phyloP scores from a whole-genome alignment of 1,140 invertebrate species.

The Drosophila miranda region DNA sequence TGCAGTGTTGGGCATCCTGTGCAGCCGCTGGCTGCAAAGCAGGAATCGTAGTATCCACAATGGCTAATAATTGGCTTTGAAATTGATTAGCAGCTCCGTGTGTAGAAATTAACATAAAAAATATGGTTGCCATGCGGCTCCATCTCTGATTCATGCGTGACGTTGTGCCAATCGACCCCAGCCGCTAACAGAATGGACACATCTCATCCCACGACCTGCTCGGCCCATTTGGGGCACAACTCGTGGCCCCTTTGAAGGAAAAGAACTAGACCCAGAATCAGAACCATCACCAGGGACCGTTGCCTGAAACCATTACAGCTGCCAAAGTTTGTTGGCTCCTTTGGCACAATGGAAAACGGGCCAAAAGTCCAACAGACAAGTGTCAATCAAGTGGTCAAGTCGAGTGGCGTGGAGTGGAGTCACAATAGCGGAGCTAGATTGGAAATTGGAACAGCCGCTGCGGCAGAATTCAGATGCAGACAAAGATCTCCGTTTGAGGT shows the following conservation, averaged over 20 bases:
- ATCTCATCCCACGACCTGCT: constrained; percentile 65
- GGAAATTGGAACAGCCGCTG: constrained; percentile 28
- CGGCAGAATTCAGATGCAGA: not conserved
- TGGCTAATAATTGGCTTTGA: not conserved
- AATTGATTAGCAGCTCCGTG: not conserved
- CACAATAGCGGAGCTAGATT: constrained; percentile 3
- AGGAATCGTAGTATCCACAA: constrained; percentile 24
- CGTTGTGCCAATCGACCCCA: constrained; percentile 17
- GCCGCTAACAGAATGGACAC: too few species aligned
- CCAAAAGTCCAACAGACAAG: constrained; percentile 6
- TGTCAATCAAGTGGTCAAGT: constrained; percentile 51
- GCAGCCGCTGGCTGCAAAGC: constrained; percentile 9
- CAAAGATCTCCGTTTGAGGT: not conserved
- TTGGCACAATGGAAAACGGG: constrained; percentile 41
- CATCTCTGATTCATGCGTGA: constrained; percentile 33
- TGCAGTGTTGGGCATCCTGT: constrained; percentile 42
- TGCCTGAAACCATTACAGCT: constrained; percentile 42
- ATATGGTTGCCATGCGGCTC: not conserved
- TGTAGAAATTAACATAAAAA: constrained; percentile 3
- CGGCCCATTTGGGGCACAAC: not conserved
- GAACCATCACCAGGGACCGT: constrained; percentile 62
- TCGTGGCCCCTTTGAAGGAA: constrained; percentile 14
- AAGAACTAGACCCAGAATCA: constrained; percentile 8
- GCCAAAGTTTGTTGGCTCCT: constrained; percentile 32
- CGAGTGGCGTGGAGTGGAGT: not conserved